Conservation (phyloP, 2,113 vertebrate species). For the Nyctereutes procyonoides region DNA sequence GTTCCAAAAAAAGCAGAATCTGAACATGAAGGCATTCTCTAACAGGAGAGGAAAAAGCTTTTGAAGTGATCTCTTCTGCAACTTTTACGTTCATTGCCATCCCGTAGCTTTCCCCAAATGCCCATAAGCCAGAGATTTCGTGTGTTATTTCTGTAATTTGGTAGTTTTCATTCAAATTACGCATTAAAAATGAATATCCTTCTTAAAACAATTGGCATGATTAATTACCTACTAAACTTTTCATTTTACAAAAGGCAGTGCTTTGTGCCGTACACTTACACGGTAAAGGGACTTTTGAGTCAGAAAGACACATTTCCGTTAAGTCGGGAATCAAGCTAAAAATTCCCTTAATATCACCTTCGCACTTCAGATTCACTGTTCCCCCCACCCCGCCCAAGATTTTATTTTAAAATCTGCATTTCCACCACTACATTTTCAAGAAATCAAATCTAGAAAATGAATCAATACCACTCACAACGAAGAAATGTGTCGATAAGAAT, state of each 20-base stretch:
- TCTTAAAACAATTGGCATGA: constrained; percentile 73
- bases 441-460: constrained; percentile 35
- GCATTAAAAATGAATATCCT: constrained; percentile 75
- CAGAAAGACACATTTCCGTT: constrained; percentile 59
- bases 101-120: constrained; percentile 65
- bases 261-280: constrained; percentile 61
- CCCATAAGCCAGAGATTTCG: constrained; percentile 60
- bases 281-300: constrained; percentile 53
- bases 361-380: not conserved
- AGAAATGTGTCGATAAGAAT: not conserved
- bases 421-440: not conserved
- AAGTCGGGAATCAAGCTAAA: constrained; percentile 59
- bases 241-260: constrained; percentile 60
- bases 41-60: constrained; percentile 17
- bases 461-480: not conserved
- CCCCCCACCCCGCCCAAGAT: not conserved
- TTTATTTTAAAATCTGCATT: constrained; percentile 9
- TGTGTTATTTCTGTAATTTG: constrained; percentile 72
- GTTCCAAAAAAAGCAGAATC: not conserved
- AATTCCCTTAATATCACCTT: not conserved
- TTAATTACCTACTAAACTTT: constrained; percentile 75
- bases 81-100: constrained; percentile 62
- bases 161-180: constrained; percentile 74
- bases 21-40: constrained; percentile 32
- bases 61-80: constrained; percentile 42